Base-by-base conservation (phyloP, 2,888 invertebrate species). In the Trichogramma dendrolimi region DNA sequence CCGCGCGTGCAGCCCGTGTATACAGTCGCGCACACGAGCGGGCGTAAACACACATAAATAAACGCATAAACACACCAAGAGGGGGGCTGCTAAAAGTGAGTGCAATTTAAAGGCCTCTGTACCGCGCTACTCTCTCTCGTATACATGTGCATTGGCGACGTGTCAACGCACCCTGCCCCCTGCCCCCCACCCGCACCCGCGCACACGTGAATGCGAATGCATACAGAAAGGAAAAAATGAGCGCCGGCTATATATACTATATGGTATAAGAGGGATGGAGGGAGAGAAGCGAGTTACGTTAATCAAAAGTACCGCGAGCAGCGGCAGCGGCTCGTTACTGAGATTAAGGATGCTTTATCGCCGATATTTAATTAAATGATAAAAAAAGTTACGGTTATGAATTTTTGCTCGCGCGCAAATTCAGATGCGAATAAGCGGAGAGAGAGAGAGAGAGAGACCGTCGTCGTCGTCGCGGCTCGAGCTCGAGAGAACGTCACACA, bases 311-410 rank as follows among this genome's bases (percentile, higher is more conserved):
- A 67, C 64, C 67, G 67, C 27, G 27, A 27, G 27, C 27, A 27
- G 27, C 27, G 27, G 27, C 27, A 27, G 67, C 68, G 65, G 27
- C 70, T 71, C 69, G 69, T 71, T 71, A 69, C 68, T 63, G 67
- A 71, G 70, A 72, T 73, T 71, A 71, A 71, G 67, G 70, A 70
- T 67, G 63, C 70, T 73, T 73, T 70, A 73, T 72, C 72, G 70
- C 62, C 71, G 71, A 74, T 72, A 71, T 71, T 72, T 73, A 72
- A 74, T 73, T 72, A 72, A 72, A 70, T 68, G 70, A 69, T 70
- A 71, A 71, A 27, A 27, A 71, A 71, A 61, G 65, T 69, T 66
- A 67, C 67, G 68, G 65, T 64, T 64, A 48, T 60, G 63, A 66
- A 68, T 68, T 70, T 70, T 69, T 10, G 8, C 8, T 46, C 46